phyloP scores from a whole-genome alignment of 2,797 vertebrate genomes.

The Nannoperca australis region DNA sequence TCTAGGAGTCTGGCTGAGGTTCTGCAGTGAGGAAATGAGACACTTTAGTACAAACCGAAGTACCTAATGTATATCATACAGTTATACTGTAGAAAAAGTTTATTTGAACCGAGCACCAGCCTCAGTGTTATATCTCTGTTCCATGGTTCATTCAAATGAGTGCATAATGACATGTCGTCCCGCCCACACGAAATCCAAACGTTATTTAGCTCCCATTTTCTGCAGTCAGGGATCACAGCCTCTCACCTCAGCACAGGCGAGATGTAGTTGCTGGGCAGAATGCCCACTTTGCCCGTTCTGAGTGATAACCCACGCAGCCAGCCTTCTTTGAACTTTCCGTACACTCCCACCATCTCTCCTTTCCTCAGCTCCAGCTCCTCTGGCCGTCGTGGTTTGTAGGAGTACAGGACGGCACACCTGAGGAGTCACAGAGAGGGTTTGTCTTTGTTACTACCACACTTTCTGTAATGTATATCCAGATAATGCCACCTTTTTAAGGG shows the following conservation, averaged over 20 bases:
- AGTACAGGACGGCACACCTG: slow-evolving; percentile 93
- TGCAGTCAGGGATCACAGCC: slow-evolving; percentile 26
- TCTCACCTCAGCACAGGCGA: slow-evolving; percentile 93
- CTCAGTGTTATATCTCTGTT: slow-evolving; percentile 5
- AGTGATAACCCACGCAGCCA: slow-evolving; percentile 95
- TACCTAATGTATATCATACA: neutral
- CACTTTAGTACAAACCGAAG: slow-evolving; percentile 13
- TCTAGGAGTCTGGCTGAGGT: slow-evolving; percentile 90
- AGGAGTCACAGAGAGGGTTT: slow-evolving; percentile 12
- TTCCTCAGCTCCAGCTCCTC: slow-evolving; percentile 94
- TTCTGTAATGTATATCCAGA: slow-evolving; percentile 2
- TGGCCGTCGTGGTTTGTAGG: slow-evolving; percentile 86
- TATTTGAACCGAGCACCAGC: slow-evolving; percentile 4
- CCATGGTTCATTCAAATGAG: slow-evolving; percentile 21
- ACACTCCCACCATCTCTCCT: slow-evolving; percentile 94
- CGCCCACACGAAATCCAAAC: slow-evolving; percentile 43
- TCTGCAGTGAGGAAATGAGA: slow-evolving; percentile 80
- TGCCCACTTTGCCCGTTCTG: slow-evolving; percentile 92
- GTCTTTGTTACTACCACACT: neutral
- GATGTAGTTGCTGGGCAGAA: slow-evolving; percentile 93
- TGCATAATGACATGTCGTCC: slow-evolving; percentile 12
- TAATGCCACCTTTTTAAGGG: neutral
- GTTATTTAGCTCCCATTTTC: slow-evolving; percentile 48
- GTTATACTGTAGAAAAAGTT: slow-evolving; percentile 15
- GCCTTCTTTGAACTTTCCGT: slow-evolving; percentile 92